These are phyloP conservation scores for Scaptomyza hsui DNA, from an alignment of 1,140 invertebrate genomes.

Conservation along the genomic window DNA sequence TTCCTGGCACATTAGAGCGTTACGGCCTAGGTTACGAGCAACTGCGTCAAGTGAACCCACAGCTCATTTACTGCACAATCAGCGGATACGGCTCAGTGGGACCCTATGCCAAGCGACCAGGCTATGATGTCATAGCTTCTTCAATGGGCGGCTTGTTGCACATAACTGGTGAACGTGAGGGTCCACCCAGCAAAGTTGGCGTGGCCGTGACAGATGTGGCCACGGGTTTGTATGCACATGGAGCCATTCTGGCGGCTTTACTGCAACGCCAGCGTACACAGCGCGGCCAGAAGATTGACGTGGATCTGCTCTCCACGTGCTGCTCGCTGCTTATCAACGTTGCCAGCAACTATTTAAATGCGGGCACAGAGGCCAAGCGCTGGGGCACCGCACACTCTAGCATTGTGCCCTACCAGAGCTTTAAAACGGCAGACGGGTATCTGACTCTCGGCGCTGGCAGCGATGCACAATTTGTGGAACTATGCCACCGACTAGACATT, in stretches of 20 bases:
- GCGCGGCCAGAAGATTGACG: slow-evolving; percentile 95
- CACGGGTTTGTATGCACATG: slow-evolving; percentile 97
- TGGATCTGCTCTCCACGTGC: slow-evolving; percentile 96
- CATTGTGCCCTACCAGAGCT: slow-evolving; percentile 97
- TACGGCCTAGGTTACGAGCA: slow-evolving; percentile 92
- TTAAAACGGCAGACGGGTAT: slow-evolving; percentile 92
- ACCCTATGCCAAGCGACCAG: slow-evolving; percentile 93
- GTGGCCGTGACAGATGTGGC: slow-evolving; percentile 97
- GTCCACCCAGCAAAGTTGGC: slow-evolving; percentile 95
- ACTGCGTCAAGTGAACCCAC: slow-evolving; percentile 89
- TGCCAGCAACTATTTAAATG: slow-evolving; percentile 96
- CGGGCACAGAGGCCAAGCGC: slow-evolving; percentile 89
- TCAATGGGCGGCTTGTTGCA: slow-evolving; percentile 95
- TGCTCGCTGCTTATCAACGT: slow-evolving; percentile 95
- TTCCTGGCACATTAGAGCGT: slow-evolving; percentile 94
- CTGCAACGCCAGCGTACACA: slow-evolving; percentile 91
- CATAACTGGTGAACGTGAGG: slow-evolving; percentile 93
- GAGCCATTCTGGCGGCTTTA: slow-evolving; percentile 97
- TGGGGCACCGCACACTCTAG: slow-evolving; percentile 97
- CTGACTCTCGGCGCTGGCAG: slow-evolving; percentile 94
- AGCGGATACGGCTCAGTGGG: slow-evolving; percentile 95
- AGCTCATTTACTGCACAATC: slow-evolving; percentile 96
- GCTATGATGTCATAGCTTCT: slow-evolving; percentile 98
- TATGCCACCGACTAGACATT: slow-evolving; percentile 88
- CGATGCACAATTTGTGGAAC: slow-evolving; percentile 89